Evolutionary conservation across 2,797 vertebrate genomes (phyloP).

Genomic region (Synaphobranchus kaupii): DNA sequence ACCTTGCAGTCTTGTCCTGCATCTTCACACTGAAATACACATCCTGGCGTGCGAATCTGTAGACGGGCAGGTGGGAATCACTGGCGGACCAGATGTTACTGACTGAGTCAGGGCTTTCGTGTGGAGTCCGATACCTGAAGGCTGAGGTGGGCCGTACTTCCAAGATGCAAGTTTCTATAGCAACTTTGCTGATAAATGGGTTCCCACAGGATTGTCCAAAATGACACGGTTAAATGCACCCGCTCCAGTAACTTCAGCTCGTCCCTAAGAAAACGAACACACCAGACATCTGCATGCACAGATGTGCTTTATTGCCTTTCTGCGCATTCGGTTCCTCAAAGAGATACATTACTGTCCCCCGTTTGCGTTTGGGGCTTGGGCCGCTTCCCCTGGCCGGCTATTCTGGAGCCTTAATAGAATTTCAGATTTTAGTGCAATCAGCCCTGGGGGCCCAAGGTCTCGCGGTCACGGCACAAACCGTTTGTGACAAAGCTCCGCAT

Average conservation of each 20-base stretch:
- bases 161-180: background rate
- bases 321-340: background rate
- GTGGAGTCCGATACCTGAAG: background rate
- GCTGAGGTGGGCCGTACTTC: too few relatives aligned
- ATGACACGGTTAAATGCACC: conserved; percentile 34
- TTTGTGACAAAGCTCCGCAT: background rate
- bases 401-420: background rate
- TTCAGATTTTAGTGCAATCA: background rate
- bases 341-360: background rate
- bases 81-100: background rate
- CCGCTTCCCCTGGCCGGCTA: background rate
- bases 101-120: background rate
- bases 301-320: background rate
- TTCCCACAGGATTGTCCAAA: conserved; percentile 19
- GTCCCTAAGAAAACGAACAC: conserved; percentile 38
- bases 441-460: background rate
- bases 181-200: conserved; percentile 27
- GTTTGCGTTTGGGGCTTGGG: background rate
- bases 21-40: background rate
- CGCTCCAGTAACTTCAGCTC: conserved; percentile 36
- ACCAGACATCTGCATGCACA: background rate
- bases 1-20: too few relatives aligned
- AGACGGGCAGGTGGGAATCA: background rate
- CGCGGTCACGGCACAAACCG: background rate
- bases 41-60: background rate